Conservation (phyloP, 2,888 invertebrate genomes). For the Craniophora ligustri region DNA sequence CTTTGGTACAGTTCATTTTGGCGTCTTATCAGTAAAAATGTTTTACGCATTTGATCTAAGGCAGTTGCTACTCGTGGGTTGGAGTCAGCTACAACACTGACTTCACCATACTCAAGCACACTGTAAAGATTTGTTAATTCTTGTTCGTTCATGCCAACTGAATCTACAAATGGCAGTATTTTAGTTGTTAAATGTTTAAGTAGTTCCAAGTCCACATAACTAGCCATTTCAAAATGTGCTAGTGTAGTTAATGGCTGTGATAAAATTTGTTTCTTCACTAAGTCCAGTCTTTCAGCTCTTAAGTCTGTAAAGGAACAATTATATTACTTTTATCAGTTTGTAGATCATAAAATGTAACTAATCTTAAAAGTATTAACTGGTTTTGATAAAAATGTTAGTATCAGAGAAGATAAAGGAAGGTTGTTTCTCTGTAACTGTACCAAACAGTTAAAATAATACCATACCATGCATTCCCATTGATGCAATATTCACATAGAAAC, state of each 20-base stretch:
- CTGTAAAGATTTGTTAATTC: constrained; percentile 93
- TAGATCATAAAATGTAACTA: neutral
- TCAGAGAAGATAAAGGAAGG: neutral
- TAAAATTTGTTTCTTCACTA: constrained; percentile 91
- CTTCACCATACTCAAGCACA: constrained; percentile 91
- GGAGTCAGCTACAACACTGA: constrained; percentile 93
- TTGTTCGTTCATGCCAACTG: constrained; percentile 96
- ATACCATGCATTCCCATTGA: no score
- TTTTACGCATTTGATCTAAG: constrained; percentile 93
- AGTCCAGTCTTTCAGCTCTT: constrained; percentile 89
- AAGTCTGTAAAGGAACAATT: constrained; percentile 84
- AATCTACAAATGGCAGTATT: constrained; percentile 93
- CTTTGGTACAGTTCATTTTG: constrained; percentile 77
- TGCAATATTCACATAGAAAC: no score
- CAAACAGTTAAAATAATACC: no score
- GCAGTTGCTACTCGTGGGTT: constrained; percentile 94
- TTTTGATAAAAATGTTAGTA: neutral
- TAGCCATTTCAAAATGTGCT: constrained; percentile 96
- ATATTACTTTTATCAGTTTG: constrained; percentile 21
- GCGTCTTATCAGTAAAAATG: constrained; percentile 88
- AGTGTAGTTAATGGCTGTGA: constrained; percentile 89
- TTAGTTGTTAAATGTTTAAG: constrained; percentile 90
- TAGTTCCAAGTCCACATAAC: constrained; percentile 92
- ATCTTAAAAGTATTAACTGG: constrained; percentile 5
- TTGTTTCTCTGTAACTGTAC: neutral